Evolutionary conservation across 1,140 invertebrate genomes (phyloP), one percentile per base, ranked within the genome.

Genomic region (Maniola jurtina): DNA sequence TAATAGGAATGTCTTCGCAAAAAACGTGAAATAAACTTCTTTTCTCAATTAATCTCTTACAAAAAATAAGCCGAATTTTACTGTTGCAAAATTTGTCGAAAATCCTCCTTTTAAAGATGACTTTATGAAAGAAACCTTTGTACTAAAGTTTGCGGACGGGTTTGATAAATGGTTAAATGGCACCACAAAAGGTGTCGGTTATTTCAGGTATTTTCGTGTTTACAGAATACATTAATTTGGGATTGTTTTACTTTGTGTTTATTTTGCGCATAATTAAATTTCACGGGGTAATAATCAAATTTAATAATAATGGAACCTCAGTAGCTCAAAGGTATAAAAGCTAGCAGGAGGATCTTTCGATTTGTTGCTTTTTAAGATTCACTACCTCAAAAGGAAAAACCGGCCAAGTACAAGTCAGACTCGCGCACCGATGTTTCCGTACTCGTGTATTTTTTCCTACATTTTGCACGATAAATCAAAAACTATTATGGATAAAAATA

Each of bases 101-200:
- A 45, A 52, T 16, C 10, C 16, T 25, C 45, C 14, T 6, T 11
- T 48, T 6, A 48, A 48, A 52, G 16, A 25, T 4, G 48, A 52
- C 48, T 52, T 6, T 52, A 52, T 52, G 16, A 52, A 52, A 52
- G 48, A 52, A 52, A 25, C 15, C 48, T 25, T 45, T 52, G 45
- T 16, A 52, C 3, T 6, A 52, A 52, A 52, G 48, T 16, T n/a
- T 4, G 10, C 48, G 14, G 48, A 52, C 48, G 6, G 16, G 48
- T 25, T 52, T 52, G 48, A 52, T 52, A 52, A 52, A 52, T 52
- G 48, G 15, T 52, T 52, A 1, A 1, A 9, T 45, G 13, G 42
- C 42, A 45, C 13, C 7, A 48, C 45, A 48, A 48, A 48, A 14
- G 45, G 14, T 52, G 15, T 16, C 15, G 48, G 48, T 52, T 52